Conservation (phyloP, 2,888 invertebrate genomes). For the Sarcophaga caerulescens region DNA sequence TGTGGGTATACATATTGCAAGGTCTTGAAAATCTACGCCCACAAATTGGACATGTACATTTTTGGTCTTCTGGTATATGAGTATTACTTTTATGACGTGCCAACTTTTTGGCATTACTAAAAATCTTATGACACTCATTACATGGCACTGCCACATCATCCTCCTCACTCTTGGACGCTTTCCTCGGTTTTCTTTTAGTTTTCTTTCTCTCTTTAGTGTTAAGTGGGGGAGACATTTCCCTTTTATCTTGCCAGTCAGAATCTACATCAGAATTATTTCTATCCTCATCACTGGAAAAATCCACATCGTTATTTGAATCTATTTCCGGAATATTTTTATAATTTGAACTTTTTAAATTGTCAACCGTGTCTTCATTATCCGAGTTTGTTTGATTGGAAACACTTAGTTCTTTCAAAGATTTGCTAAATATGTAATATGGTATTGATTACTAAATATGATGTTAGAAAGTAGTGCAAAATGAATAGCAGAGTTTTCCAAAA, state of each 20-base stretch:
- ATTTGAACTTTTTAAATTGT: background rate
- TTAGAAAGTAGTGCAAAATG: too few relatives aligned
- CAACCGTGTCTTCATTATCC: background rate
- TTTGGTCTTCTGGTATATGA: constrained; percentile 81
- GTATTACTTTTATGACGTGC: constrained; percentile 48
- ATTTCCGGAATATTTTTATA: background rate
- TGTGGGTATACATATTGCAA: constrained; percentile 84
- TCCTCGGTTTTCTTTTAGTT: constrained; percentile 72
- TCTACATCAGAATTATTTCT: constrained; percentile 18
- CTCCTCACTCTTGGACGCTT: constrained; percentile 12
- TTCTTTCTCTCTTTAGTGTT: constrained; percentile 72
- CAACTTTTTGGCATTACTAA: constrained; percentile 53
- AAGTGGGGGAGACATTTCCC: constrained; percentile 65
- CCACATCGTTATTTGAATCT: background rate
- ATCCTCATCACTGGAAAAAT: constrained; percentile 32
- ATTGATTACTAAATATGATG: too few relatives aligned
- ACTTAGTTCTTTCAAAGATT: background rate
- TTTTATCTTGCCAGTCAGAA: constrained; percentile 71
- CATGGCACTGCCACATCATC: constrained; percentile 58
- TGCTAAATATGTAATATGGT: background rate
- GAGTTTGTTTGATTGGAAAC: background rate
- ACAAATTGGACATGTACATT: constrained; percentile 83
- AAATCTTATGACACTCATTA: constrained; percentile 55
- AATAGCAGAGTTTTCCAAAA: too few relatives aligned
- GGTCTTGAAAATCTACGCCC: constrained; percentile 83